A percentile compares a stretch with the other conserved stretches of the same genome.
phyloP scores from a whole-genome alignment of 1,140 invertebrate genomes.

The Diplogasteroides magnus region DNA sequence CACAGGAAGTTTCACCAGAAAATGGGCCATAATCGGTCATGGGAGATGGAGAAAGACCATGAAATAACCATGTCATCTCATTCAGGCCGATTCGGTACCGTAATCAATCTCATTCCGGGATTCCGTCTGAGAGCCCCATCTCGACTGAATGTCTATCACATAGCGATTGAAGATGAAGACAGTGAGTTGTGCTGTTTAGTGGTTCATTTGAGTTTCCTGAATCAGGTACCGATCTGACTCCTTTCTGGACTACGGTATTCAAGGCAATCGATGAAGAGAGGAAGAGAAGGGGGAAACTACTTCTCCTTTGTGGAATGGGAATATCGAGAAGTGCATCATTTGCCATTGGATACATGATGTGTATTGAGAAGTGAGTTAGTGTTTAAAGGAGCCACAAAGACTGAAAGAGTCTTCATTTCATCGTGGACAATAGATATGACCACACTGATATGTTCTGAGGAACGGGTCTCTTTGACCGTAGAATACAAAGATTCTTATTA shows the following conservation, averaged over 20 bases:
- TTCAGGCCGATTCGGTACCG: conserved; percentile 27
- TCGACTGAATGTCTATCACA: conserved; percentile 26
- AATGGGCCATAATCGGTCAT: too few relatives aligned
- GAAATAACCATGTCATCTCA: background rate
- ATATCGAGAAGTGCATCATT: conserved; percentile 75
- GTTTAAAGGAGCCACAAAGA: background rate
- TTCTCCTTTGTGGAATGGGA: conserved; percentile 81
- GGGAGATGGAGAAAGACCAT: background rate
- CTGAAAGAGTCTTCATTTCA: background rate
- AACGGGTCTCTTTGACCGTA: too few relatives aligned
- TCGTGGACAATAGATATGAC: conserved; percentile 63
- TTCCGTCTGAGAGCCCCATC: conserved; percentile 24
- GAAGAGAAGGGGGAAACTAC: conserved; percentile 30
- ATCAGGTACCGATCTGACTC: conserved; percentile 15
- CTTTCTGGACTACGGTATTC: conserved; percentile 30
- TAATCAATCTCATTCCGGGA: conserved; percentile 32
- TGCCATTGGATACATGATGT: conserved; percentile 76
- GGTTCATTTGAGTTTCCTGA: background rate
- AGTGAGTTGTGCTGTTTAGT: background rate
- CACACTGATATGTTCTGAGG: conserved; percentile 50
- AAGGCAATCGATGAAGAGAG: conserved; percentile 29
- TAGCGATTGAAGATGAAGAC: conserved; percentile 33
- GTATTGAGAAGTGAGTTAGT: conserved; percentile 27
- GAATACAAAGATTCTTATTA: too few relatives aligned
- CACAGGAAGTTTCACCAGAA: too few relatives aligned